Evolutionary conservation across 2,797 vertebrate genomes (phyloP).

Genomic region (Neomorphus geoffroyi): DNA sequence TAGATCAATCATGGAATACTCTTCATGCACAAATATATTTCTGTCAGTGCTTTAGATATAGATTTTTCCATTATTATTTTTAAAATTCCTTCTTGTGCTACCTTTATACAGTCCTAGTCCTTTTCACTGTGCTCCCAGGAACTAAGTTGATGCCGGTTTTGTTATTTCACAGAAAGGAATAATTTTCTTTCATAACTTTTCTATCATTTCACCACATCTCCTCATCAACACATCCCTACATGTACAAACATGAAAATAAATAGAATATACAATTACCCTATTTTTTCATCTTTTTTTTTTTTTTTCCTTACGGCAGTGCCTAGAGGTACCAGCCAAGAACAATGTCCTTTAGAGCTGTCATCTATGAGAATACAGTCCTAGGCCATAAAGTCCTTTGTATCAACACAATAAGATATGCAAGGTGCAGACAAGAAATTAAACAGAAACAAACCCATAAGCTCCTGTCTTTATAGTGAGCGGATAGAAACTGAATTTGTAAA

Average conservation of each 20-base stretch:
- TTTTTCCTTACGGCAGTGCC: not conserved
- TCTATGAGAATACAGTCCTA: not conserved
- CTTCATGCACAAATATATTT: slow-evolving; percentile 35
- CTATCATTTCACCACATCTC: not conserved
- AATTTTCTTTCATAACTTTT: not conserved
- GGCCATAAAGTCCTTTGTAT: not conserved
- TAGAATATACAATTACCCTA: not conserved
- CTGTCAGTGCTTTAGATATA: slow-evolving; percentile 6
- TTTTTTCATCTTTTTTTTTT: not conserved
- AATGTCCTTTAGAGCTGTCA: not conserved
- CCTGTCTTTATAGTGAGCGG: not conserved
- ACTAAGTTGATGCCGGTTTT: not conserved
- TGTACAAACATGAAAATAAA: not conserved
- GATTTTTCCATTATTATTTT: slow-evolving; percentile 54
- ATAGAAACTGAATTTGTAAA: not conserved
- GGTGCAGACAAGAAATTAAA: not conserved
- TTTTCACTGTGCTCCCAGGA: not conserved
- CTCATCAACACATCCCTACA: not conserved
- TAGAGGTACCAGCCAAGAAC: not conserved
- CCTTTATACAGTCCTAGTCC: not conserved
- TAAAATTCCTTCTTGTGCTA: not conserved
- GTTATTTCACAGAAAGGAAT: not conserved
- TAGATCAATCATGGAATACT: slow-evolving; percentile 11
- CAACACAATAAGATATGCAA: not conserved
- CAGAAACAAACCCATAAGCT: not conserved